Percentiles rank a stretch among this genome's conserved stretches.
phyloP scores from a whole-genome alignment of 2,797 vertebrate species.

The Scyliorhinus canicula region DNA sequence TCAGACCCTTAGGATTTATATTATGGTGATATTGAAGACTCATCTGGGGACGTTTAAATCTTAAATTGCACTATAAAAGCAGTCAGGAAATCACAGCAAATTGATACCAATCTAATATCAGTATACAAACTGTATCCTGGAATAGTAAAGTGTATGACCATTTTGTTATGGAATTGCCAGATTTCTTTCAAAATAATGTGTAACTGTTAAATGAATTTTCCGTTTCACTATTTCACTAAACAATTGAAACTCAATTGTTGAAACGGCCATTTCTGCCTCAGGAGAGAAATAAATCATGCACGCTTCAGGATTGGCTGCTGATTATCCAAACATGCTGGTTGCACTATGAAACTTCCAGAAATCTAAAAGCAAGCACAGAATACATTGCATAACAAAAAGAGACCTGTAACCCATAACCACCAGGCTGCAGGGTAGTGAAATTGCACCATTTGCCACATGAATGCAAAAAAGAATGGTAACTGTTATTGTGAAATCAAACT shows the following conservation, averaged over 20 bases:
- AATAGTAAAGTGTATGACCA: background rate
- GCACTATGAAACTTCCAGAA: background rate
- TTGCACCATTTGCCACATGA: background rate
- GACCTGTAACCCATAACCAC: background rate
- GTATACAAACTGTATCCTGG: background rate
- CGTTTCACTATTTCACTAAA: background rate
- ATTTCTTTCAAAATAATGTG: background rate
- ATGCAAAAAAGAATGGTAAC: background rate
- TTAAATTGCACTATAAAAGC: background rate
- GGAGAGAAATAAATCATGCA: background rate
- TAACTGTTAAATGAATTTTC: background rate
- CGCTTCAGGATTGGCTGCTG: slow-evolving; percentile 6
- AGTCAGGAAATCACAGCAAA: background rate
- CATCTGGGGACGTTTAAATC: background rate
- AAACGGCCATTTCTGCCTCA: background rate
- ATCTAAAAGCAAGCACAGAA: slow-evolving; percentile 7
- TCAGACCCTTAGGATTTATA: background rate
- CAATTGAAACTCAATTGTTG: slow-evolving; percentile 22
- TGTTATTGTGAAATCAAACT: background rate
- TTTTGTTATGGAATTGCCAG: background rate
- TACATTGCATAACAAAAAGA: background rate
- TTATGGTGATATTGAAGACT: background rate
- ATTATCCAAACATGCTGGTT: background rate
- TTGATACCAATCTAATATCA: background rate
- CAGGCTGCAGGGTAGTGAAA: background rate